These are phyloP conservation scores for Conops quadrifasciatus DNA, from an alignment of 2,888 invertebrate species.

Conservation along the genomic window DNA sequence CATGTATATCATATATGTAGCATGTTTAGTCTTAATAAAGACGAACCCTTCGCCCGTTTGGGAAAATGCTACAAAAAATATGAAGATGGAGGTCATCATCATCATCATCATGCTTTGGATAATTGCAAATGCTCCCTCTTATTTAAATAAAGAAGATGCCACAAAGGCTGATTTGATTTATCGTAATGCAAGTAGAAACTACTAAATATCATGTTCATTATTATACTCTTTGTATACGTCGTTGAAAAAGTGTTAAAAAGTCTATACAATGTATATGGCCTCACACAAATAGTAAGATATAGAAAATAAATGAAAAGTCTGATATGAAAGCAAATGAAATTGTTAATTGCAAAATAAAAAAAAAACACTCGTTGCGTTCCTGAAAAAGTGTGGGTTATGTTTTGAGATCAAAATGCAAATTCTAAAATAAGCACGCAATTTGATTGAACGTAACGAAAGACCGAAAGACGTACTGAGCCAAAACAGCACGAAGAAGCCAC, in stretches of 20 bases:
- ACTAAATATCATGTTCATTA: neutral
- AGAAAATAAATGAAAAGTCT: too few species aligned
- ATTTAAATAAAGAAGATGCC: too few species aligned
- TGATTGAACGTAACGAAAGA: neutral
- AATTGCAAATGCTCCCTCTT: neutral
- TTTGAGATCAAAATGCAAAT: slow-evolving; percentile 12
- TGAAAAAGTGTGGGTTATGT: neutral
- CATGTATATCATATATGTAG: neutral
- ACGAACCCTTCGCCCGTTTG: neutral
- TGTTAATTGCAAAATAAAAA: neutral
- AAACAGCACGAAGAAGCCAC: neutral
- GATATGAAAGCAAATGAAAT: neutral
- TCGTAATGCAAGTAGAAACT: too few species aligned
- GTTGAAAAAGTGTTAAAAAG: too few species aligned
- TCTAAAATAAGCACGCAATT: slow-evolving; percentile 6
- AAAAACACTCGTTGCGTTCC: neutral
- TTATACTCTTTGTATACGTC: too few species aligned
- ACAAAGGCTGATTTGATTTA: too few species aligned
- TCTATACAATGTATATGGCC: too few species aligned
- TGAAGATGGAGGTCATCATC: too few species aligned
- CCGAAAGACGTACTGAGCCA: neutral
- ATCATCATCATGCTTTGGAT: neutral
- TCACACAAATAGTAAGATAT: neutral
- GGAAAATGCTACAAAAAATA: neutral
- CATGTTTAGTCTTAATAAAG: neutral